These are phyloP conservation scores for Mya arenaria DNA, from an alignment of 1,140 invertebrate species.

Conservation along the genomic window DNA sequence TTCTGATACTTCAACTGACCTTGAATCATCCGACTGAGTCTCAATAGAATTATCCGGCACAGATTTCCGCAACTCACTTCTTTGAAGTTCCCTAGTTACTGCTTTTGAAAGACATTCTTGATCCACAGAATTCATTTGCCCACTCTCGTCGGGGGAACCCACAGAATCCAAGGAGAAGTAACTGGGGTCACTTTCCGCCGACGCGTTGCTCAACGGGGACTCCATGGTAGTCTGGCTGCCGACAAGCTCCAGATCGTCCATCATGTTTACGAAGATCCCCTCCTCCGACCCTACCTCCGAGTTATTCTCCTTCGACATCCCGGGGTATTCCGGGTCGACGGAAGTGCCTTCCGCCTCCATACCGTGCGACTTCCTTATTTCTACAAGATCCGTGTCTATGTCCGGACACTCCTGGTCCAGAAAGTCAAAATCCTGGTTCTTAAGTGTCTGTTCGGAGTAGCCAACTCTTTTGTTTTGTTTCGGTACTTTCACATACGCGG, in stretches of 20 bases:
- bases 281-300: slow-evolving; percentile 67
- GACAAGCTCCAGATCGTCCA: slow-evolving; percentile 68
- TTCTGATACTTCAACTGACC: background rate
- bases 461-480: too few relatives aligned
- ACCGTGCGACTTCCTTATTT: too few relatives aligned
- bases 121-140: background rate
- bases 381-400: too few relatives aligned
- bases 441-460: too few relatives aligned
- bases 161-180: slow-evolving; percentile 47
- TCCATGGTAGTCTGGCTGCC: slow-evolving; percentile 8
- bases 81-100: slow-evolving; percentile 20
- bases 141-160: slow-evolving; percentile 11
- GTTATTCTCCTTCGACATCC: slow-evolving; percentile 29
- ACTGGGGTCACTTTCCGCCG: slow-evolving; percentile 29
- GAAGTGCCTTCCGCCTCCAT: slow-evolving; percentile 23
- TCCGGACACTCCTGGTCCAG: too few relatives aligned
- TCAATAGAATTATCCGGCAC: background rate
- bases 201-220: slow-evolving; percentile 12
- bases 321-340: slow-evolving; percentile 1
- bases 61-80: background rate
- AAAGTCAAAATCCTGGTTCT: too few relatives aligned
- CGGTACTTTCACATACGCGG: slow-evolving; percentile 67
- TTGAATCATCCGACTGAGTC: background rate
- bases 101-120: slow-evolving; percentile 28
- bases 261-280: slow-evolving; percentile 74